Evolutionary conservation across 1,140 invertebrate genomes (phyloP), one percentile per base, ranked within the genome.

Genomic region (Papilio xuthus): DNA sequence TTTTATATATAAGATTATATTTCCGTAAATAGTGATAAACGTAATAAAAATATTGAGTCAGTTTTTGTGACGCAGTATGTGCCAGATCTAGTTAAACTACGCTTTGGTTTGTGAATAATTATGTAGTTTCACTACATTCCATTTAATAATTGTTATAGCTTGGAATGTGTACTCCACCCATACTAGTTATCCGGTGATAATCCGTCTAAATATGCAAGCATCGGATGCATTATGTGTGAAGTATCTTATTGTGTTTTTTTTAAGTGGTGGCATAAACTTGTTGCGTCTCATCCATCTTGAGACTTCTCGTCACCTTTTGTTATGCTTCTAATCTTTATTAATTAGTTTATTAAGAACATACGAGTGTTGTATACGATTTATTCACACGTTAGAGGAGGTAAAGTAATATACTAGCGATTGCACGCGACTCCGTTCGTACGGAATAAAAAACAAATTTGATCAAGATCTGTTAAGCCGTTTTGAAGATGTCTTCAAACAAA

Each of bases 61-160:
- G 71, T 70, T 26, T 63, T 76, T 28, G 60, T 67, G 80, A 79
- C 83, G 85, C 81, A 86, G 78, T 82, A 71, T 56, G 6, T 69
- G 44, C 78, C 10, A 78, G 84, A 90, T 87, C 86, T 83, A 86
- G 88, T 86, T 88, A 78, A 82, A 82, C 81, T 87, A 78, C 81
- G 82, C 77, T 86, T 85, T 77, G 80, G 81, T 88, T 87, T 88
- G 78, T 77, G 84, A 87, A 88, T 86, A 81, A 86, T 90, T 89
- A 85, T 89, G 88, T 90, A 87, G 90, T 90, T 89, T 90, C 89
- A 71, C 90, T 75, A 85, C 91, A 92, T 92, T 92, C 90, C 87
- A 76, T 72, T 50, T 47, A 67, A 78, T 90, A 91, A 92, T 92
- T 90, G 83, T 88, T 89, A 86, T 88, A 77, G 83, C 78, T 82